Percentiles rank a stretch among this genome's conserved stretches.
Evolutionary conservation across 2,888 invertebrate genomes (phyloP).

Genomic region (Cenopis cana): DNA sequence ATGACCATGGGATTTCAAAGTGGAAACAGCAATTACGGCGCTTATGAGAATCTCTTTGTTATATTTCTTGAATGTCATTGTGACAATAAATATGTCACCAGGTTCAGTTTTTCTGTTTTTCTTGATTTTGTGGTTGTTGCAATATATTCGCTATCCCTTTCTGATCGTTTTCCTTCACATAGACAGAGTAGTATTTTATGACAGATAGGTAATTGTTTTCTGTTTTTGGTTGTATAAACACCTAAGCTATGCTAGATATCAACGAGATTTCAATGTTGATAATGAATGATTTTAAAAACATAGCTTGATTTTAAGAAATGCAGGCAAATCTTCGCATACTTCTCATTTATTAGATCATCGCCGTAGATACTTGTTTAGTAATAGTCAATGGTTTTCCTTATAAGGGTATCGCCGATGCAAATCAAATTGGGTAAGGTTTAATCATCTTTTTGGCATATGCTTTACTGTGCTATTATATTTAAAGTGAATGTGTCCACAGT

Average conservation of each 20-base stretch:
- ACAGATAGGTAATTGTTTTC: no score
- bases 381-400: constrained; percentile 37
- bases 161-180: neutral
- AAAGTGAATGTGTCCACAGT: neutral
- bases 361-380: constrained; percentile 29
- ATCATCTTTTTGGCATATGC: constrained; percentile 28
- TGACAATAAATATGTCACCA: constrained; percentile 11
- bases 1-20: constrained; percentile 26
- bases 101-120: neutral
- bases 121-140: constrained; percentile 7
- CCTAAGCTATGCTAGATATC: no score
- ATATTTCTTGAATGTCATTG: constrained; percentile 25
- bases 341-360: constrained; percentile 33
- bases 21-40: constrained; percentile 20
- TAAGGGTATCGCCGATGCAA: constrained; percentile 37
- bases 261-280: neutral
- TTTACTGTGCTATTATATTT: constrained; percentile 15
- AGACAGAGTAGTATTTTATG: neutral
- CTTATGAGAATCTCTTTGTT: constrained; percentile 22
- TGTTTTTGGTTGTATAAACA: no score
- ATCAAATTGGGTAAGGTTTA: constrained; percentile 28
- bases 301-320: constrained; percentile 21
- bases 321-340: constrained; percentile 21
- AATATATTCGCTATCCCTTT: neutral
- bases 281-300: constrained; percentile 20